Base-by-base conservation (phyloP, 2,888 invertebrate species). In the Synergus laeviventris region DNA sequence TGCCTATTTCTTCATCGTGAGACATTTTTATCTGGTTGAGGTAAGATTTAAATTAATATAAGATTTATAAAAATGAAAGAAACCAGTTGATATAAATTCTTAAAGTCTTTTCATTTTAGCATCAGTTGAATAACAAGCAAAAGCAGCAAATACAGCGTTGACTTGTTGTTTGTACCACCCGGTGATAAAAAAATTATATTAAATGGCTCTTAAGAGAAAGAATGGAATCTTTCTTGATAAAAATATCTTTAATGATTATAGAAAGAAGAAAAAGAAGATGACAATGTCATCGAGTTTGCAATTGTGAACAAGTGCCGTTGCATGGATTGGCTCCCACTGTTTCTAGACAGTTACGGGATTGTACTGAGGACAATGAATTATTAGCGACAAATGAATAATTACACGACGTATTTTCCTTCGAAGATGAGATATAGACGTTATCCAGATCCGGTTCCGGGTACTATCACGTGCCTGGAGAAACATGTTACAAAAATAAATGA, bases 381-480 rank as follows among this genome's bases (percentile, higher is more conserved):
- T 31, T 66, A 66, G 66, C 70, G 66, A 76, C 78, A 80, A 74
- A 79, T 78, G 80, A 82, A 82, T 78, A 74, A 79, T 78, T 75
- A 73, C 60, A 70, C 73, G 64, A 70, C 77, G 76, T 75, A 78
- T 74, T 79, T 81, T 77, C 76, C 79, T 75, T 76, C 78, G 79
- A 76, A 78, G 78, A 81, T 54, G 77, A 75, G 80, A 75, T 73
- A 73, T 18, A 66, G 66, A 74, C 66, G 80, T 76, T 80, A 81
- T 76, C 78, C 76, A 80, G 82, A 85, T 86, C 86, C 86, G 84
- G 85, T 85, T 86, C 84, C 83, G 83, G 79, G 79, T 74, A 75
- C 54, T 73, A 24, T 45, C 45, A 66, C 42, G 24, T 42, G 24
- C 16, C 7, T 31, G 31, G 16, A 45, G 16, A 70, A 70, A 70